Conservation (phyloP, 2,888 invertebrate genomes). For the Netelia virgata region DNA sequence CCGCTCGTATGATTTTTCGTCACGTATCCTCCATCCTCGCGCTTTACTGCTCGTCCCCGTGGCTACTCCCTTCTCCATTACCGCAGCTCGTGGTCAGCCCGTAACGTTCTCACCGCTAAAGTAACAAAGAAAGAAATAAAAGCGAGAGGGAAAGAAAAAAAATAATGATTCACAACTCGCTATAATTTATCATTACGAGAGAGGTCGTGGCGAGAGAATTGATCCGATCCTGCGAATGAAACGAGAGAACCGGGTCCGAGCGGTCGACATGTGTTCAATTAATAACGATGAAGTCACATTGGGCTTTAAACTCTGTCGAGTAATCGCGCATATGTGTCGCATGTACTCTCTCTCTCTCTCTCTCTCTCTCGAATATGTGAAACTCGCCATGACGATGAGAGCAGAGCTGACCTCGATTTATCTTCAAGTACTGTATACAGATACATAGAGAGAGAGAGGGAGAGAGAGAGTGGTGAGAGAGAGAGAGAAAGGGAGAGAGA, state of each 20-base stretch:
- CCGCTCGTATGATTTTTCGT: constrained; percentile 58
- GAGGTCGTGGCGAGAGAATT: background rate
- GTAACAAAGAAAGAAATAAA: background rate
- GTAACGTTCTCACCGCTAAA: background rate
- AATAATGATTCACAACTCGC: constrained; percentile 22
- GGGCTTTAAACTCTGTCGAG: constrained; percentile 45
- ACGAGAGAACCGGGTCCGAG: background rate
- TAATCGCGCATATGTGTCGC: background rate
- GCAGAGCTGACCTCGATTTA: constrained; percentile 66
- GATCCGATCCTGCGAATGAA: background rate
- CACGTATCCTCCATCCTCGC: constrained; percentile 32
- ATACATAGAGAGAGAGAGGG: constrained; percentile 18
- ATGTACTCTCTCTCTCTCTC: constrained; percentile 35
- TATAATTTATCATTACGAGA: constrained; percentile 1
- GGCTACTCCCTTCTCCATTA: background rate
- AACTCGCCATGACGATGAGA: constrained; percentile 61
- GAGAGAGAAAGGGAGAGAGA: background rate
- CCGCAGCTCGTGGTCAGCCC: background rate
- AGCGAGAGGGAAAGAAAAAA: background rate
- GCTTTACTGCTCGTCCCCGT: background rate
- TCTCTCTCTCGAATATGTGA: constrained; percentile 58
- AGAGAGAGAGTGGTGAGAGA: constrained; percentile 2
- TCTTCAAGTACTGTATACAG: constrained; percentile 54
- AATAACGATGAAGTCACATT: constrained; percentile 62
- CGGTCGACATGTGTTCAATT: constrained; percentile 58